Evolutionary conservation across 2,888 invertebrate genomes (phyloP).

Genomic region (Choreutis nemorana): DNA sequence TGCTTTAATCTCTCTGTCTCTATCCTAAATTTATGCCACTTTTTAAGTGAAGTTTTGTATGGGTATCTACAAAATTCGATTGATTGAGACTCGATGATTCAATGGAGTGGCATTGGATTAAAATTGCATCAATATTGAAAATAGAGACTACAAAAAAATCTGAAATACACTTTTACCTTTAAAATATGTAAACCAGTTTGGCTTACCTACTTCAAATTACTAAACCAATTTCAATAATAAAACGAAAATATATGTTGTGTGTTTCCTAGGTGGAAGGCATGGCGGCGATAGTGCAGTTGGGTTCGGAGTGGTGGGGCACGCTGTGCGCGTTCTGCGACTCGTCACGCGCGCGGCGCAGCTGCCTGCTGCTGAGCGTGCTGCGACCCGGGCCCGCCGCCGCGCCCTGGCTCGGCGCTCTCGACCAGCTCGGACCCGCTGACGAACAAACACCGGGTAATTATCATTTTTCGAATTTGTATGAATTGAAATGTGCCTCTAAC

Average conservation of each 20-base stretch:
- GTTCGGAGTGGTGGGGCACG: slow-evolving; percentile 93
- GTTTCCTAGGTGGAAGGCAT: slow-evolving; percentile 78
- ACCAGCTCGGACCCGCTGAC: slow-evolving; percentile 76
- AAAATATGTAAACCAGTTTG: too few species aligned
- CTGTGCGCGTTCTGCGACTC: slow-evolving; percentile 92
- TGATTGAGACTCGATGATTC: too few species aligned
- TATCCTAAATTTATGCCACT: not conserved
- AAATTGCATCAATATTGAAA: too few species aligned
- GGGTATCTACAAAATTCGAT: slow-evolving; percentile 1
- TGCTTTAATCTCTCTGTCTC: too few species aligned
- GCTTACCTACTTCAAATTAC: too few species aligned
- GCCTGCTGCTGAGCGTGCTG: slow-evolving; percentile 87
- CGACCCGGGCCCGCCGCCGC: slow-evolving; percentile 79
- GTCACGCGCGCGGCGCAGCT: slow-evolving; percentile 68
- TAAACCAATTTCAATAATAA: too few species aligned
- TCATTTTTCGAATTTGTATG: too few species aligned
- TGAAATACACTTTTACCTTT: too few species aligned
- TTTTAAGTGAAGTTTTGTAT: not conserved
- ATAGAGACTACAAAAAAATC: too few species aligned
- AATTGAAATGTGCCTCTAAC: too few species aligned
- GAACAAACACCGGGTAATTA: slow-evolving; percentile 31
- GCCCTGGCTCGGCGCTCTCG: slow-evolving; percentile 90
- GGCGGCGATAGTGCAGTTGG: slow-evolving; percentile 86
- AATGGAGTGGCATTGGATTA: too few species aligned
- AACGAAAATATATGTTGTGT: slow-evolving; percentile 2